phyloP scores from a whole-genome alignment of 2,113 vertebrate species.

The Mobula hypostoma region DNA sequence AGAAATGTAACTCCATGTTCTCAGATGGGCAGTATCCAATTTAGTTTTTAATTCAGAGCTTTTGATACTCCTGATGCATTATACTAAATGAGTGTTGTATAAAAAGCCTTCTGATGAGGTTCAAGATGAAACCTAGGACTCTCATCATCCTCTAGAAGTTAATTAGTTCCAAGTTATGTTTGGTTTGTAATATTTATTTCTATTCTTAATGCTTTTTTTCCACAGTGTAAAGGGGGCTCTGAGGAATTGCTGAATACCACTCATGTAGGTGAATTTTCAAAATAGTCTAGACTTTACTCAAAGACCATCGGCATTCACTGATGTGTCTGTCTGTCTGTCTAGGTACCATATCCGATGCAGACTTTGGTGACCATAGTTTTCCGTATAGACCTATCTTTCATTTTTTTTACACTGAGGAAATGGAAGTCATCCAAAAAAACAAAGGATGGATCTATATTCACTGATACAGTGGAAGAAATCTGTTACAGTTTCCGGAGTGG shows the following conservation, averaged over 20 bases:
- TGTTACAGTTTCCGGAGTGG: no score
- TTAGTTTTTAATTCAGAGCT: neutral
- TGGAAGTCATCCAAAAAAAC: no score
- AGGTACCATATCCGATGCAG: no score
- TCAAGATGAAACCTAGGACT: neutral
- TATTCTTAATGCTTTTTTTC: neutral
- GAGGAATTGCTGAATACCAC: neutral
- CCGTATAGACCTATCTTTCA: no score
- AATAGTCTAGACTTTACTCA: no score
- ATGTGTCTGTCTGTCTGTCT: no score
- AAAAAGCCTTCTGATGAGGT: neutral
- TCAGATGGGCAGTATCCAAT: neutral
- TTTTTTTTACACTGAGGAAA: no score
- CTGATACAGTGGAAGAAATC: no score
- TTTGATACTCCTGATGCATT: neutral
- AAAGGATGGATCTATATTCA: no score
- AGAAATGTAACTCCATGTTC: conserved; percentile 44
- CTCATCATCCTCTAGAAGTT: neutral
- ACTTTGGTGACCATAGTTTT: no score
- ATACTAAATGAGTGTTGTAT: neutral
- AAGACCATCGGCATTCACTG: no score
- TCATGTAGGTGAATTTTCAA: neutral
- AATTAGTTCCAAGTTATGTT: neutral
- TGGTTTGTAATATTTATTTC: neutral
- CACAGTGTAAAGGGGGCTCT: neutral